Evolutionary conservation across 1,140 invertebrate genomes (phyloP), one percentile per base, ranked within the genome.

Genomic region (Drosophila prosaltans): DNA sequence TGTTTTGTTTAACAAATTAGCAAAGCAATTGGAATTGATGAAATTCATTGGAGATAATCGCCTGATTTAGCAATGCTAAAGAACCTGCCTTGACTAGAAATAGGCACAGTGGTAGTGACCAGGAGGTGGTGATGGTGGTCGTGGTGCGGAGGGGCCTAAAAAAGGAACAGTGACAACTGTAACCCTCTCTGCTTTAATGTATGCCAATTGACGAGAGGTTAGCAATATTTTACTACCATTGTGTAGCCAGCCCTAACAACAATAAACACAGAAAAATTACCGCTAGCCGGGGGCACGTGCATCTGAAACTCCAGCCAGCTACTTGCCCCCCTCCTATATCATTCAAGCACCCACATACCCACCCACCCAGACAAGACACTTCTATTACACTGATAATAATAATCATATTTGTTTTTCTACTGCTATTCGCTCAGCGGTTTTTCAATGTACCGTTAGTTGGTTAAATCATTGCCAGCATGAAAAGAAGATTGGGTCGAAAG

Each of bases 1-100:
- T 70, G 69, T 67, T 40, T 63, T 73, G 64, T 59, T 79, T 69
- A 76, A 65, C 48, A 72, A 40, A 65, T 36, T 36, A 59, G 57
- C 57, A 63, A 54, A 55, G 16, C 59, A 59, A 57, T 32, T 26
- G 59, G 65, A 65, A 40, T 59, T 59, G 57, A 59, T 16, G 32
- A 32, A 63, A 36, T 63, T 63, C 28, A 36, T 48, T 48, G 7
- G 21, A 32, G 43, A 21, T 51, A 48, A 32, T 32, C 32, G 57
- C n/a, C 57, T 59, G 32, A 59, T 51, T 26, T 51, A 51, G 45
- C 21, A 39, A 3, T 26, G 9, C 45, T 26, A 8, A 51, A 51
- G 9, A 10, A 51, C 10, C 21, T 21, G 45, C 45, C 8, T 26
- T 2, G 24, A 48, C 8, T 8, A 24, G 16, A 6, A 9, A 48